Percentiles rank a stretch among this genome's conserved stretches.
These are phyloP conservation scores for Oryzias dopingdopingensis DNA, from an alignment of 2,797 vertebrate genomes.

Conservation along the genomic window DNA sequence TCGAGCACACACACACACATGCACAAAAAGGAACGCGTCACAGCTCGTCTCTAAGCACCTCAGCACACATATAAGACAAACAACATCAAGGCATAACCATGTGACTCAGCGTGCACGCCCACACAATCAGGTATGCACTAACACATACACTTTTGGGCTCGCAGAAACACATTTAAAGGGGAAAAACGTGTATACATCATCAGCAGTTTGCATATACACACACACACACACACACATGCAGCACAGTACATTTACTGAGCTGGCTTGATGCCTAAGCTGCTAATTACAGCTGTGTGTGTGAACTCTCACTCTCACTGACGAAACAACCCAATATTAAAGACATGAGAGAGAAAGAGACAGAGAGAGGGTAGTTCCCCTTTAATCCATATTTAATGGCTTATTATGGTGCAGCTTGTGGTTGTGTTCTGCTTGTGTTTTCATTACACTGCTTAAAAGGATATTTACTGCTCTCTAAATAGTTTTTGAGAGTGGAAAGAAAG, in stretches of 20 bases:
- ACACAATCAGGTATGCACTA: constrained; percentile 31
- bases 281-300: constrained; percentile 76
- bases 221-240: constrained; percentile 29
- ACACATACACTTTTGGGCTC: constrained; percentile 45
- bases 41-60: constrained; percentile 66
- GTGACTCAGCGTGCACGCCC: constrained; percentile 62
- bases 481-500: constrained; percentile 20
- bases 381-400: constrained; percentile 73
- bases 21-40: constrained; percentile 55
- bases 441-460: constrained; percentile 61
- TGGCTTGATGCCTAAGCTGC: constrained; percentile 71
- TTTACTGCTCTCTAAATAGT: constrained; percentile 59
- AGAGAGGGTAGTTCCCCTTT: constrained; percentile 56
- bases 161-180: constrained; percentile 14
- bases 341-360: constrained; percentile 40
- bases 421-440: constrained; percentile 65
- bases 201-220: constrained; percentile 5
- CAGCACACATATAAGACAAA: constrained; percentile 71
- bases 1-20: constrained; percentile 30
- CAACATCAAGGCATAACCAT: constrained; percentile 58
- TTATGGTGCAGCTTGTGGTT: constrained; percentile 66
- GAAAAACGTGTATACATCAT: constrained; percentile 19
- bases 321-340: constrained; percentile 65
- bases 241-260: constrained; percentile 47
- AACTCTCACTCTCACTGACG: constrained; percentile 69